A percentile compares a stretch with the other conserved stretches of the same genome.
Evolutionary conservation across 2,113 vertebrate genomes (phyloP).

Genomic region (Psammodynastes pulverulentus): DNA sequence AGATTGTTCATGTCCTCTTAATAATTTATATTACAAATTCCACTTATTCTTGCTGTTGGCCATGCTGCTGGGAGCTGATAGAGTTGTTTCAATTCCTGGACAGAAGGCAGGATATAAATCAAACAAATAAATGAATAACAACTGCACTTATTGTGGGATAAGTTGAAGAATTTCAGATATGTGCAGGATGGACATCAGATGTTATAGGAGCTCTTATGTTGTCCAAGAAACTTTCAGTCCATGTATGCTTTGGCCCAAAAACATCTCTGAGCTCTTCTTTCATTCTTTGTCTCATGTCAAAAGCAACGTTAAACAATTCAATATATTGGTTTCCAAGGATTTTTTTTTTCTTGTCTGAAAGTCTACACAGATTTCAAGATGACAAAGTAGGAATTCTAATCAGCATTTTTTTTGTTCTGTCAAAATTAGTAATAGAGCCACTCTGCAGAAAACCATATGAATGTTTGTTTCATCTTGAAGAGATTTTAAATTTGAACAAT

Average conservation of each 20-base stretch:
- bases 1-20: neutral
- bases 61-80: neutral
- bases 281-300: neutral
- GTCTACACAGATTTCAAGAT: constrained; percentile 33
- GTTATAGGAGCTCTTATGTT: neutral
- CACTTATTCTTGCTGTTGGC: neutral
- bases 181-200: neutral
- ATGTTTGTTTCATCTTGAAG: neutral
- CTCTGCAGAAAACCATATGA: neutral
- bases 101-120: neutral
- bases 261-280: neutral
- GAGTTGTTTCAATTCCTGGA: neutral
- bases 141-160: neutral
- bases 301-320: neutral
- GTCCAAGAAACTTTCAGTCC: neutral
- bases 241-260: neutral
- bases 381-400: constrained; percentile 44
- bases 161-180: neutral
- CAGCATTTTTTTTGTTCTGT: constrained; percentile 37
- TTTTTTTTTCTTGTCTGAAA: constrained; percentile 2
- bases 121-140: neutral
- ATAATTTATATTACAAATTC: neutral
- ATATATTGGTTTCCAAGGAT: constrained; percentile 25
- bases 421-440: constrained; percentile 24
- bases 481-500: neutral